These are phyloP conservation scores for Drymonia ruficornis DNA, from an alignment of 2,888 invertebrate species.

Conservation along the genomic window DNA sequence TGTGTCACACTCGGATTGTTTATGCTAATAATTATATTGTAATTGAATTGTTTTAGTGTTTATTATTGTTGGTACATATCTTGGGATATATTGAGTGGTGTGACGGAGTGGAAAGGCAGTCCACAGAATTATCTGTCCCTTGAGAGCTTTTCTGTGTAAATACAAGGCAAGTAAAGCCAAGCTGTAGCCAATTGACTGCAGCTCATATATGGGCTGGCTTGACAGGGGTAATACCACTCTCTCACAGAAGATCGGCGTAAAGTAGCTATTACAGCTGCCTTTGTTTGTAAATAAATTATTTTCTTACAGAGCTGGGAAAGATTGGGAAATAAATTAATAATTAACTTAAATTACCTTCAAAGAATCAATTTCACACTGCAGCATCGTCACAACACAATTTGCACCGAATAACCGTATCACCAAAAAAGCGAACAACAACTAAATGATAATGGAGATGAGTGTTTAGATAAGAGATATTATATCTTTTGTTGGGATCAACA, in stretches of 20 bases:
- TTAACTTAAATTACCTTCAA: constrained; percentile 49
- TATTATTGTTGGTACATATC: not conserved
- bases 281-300: no score
- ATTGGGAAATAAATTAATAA: not conserved
- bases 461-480: constrained; percentile 38
- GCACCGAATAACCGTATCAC: constrained; percentile 24
- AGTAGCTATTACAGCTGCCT: no score
- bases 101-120: no score
- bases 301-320: no score
- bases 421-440: constrained; percentile 29
- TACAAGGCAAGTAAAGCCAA: no score
- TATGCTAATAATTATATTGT: constrained; percentile 5
- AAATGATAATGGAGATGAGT: constrained; percentile 32
- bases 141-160: no score
- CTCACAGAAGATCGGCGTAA: no score
- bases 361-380: constrained; percentile 61
- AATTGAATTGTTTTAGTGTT: not conserved
- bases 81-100: not conserved
- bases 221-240: no score
- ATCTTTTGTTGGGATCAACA: constrained; percentile 20
- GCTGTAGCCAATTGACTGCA: no score
- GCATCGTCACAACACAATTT: constrained; percentile 47
- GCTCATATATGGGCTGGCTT: no score
- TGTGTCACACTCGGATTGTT: constrained; percentile 3
- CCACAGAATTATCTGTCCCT: no score